Evolutionary conservation across 2,113 vertebrate species (phyloP).

Genomic region (Poeciliopsis occidentalis): DNA sequence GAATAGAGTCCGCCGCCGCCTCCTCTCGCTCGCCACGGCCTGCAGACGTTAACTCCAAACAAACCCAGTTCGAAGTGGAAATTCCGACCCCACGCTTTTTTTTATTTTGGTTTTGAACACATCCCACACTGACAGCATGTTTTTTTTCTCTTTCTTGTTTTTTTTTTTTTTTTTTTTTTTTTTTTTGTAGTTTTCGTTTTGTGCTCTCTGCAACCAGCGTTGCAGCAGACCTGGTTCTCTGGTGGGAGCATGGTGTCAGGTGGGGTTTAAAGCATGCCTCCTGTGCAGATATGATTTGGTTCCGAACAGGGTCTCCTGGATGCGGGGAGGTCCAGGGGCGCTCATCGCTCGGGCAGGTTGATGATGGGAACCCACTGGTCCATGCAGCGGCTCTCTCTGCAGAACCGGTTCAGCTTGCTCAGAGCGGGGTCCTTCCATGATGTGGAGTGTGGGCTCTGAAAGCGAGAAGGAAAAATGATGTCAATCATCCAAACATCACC

Average conservation of each 20-base stretch:
- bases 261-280: constrained; percentile 50
- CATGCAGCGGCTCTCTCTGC: constrained; percentile 93
- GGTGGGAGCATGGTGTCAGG: constrained; percentile 63
- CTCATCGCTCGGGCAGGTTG: constrained; percentile 94
- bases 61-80: constrained; percentile 52
- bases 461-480: neutral
- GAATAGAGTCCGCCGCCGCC: constrained; percentile 41
- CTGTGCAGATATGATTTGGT: constrained; percentile 57
- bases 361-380: constrained; percentile 98
- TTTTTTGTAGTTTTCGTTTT: constrained; percentile 3
- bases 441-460: constrained; percentile 89
- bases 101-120: constrained; percentile 36
- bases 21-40: constrained; percentile 27
- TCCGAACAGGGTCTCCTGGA: constrained; percentile 22
- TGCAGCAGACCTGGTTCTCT: constrained; percentile 67
- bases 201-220: constrained; percentile 28
- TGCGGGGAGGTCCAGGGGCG: neutral
- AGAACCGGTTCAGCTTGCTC: constrained; percentile 93
- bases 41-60: constrained; percentile 57
- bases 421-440: constrained; percentile 93
- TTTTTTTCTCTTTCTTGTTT: constrained; percentile 34
- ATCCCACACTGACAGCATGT: constrained; percentile 33
- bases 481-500: neutral
- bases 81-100: constrained; percentile 36
- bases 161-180: constrained; percentile 40